Base-by-base conservation (phyloP, 2,797 vertebrate genomes). In the Parambassis ranga region DNA sequence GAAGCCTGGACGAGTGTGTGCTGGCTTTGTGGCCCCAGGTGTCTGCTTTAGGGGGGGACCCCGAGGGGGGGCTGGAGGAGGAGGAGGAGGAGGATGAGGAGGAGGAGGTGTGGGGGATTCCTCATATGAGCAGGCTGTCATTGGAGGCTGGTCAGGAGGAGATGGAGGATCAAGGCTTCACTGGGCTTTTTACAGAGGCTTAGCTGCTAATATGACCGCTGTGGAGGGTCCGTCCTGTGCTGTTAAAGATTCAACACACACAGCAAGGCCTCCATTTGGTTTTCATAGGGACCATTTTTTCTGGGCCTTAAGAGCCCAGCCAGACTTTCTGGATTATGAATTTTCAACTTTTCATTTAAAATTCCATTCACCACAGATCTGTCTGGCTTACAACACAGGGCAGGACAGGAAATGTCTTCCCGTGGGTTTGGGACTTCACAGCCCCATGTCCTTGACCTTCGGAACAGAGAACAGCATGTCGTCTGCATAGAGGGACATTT, bases 131-230 rank as follows among this genome's bases (percentile, higher is more conserved):
- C 42, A 28, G 43, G 44, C 59, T 64, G 61, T 63, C 67, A 64
- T 28, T 57, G 70, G 53, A 46, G 61, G 63, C 57, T 63, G 61
- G 44, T 38, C 47, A 30, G 47, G 58, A 51, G 32, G 52, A 63
- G 64, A 69, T 28, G 49, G 39, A 38, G 64, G 65, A 70, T 77
- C 38, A 48, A 18, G 60, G 4, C 67, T 71, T 65, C 31, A 27
- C 10, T 6, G 39, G 30, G 52, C 30, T 42, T 50, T 71, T 75
- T 48, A 53, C 7, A 1, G 46, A 33, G 65, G 72, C 55, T 76
- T 76, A 71, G 52, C 38, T 2, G 27, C 60, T 71, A 35, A 71
- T 59, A 41, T 60, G 31, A 7, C 24, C 18, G 1, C 11, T 4
- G 56, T 8, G n/a, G 33, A 49, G 32, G 53, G 10, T 14, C 16